Base-by-base conservation (phyloP, 2,797 vertebrate genomes). In the Australoheros facetus region DNA sequence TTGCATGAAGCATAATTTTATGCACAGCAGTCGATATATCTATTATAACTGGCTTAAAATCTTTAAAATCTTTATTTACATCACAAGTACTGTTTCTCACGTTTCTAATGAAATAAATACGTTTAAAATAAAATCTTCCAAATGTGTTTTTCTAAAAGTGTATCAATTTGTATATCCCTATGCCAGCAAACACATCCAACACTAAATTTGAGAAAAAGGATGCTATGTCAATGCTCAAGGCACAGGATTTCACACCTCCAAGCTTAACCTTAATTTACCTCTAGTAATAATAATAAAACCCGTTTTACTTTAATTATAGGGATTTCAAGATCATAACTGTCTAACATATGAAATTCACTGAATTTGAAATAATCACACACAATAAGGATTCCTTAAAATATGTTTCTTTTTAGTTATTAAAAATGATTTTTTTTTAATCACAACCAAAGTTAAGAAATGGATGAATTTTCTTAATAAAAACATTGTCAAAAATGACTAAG, bases 331-430 rank as follows among this genome's bases (percentile, higher is more conserved):
- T 30, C 42, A 30, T 51, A 51, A 19, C 42, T 23, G 5, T 19
- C 3, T 76, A 77, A 1, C 19, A 17, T 11, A 57, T 53, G n/a
- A 82, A 81, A 78, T 59, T 4, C 70, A 73, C 7, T 17, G 4
- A 64, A 64, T 5, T 32, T 5, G 54, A 93, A 93, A 91, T 80
- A 80, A 91, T 34, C 54, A 90, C 87, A 88, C 81, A 84, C 80
- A 71, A 84, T 84, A 87, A 82, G 92, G 78, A 85, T 93, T 91
- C 90, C 85, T 92, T 94, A 95, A 96, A 96, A 95, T 94, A 94
- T 91, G 89, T 93, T 93, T 96, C 88, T 92, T 94, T 95, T 94
- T 95, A 93, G 92, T 95, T 93, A 92, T 94, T 94, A 93, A 92
- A 96, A 95, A 94, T 93, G 87, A 83, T 90, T 91, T 89, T 86